Conservation (phyloP, 2,888 invertebrate species). For the Meiosimyza platycephala region DNA sequence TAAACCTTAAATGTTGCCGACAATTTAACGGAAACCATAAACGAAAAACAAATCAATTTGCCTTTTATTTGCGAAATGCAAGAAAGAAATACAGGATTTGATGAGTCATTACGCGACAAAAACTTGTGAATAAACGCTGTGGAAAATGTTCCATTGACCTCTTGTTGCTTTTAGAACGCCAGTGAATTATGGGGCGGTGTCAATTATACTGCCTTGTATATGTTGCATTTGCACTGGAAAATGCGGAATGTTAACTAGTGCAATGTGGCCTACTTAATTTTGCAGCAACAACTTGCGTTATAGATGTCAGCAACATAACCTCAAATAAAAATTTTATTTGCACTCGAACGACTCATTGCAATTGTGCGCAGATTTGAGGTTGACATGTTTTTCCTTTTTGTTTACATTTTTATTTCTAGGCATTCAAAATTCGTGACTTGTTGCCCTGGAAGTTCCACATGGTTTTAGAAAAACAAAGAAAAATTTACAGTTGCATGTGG, state of each 20-base stretch:
- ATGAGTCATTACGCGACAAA: no score
- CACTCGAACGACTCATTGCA: no score
- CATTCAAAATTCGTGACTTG: no score
- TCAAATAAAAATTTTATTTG: neutral
- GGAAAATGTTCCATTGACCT: constrained; percentile 30
- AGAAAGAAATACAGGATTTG: neutral
- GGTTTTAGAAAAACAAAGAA: no score
- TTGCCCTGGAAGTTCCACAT: no score
- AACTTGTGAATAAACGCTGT: neutral
- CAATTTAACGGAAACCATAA: constrained; percentile 40
- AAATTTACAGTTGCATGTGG: no score
- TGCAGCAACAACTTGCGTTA: neutral
- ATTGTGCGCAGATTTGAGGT: no score
- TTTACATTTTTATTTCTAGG: no score
- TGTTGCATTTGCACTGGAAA: neutral
- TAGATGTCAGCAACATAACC: constrained; percentile 11
- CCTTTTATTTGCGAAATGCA: constrained; percentile 19
- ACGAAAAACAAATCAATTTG: constrained; percentile 17
- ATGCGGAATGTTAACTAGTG: constrained; percentile 2
- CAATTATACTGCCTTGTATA: neutral
- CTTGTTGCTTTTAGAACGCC: constrained; percentile 4
- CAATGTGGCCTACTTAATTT: constrained; percentile 21
- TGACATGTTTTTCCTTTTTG: no score
- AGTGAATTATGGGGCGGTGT: neutral
- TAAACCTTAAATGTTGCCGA: constrained; percentile 35